A percentile compares a stretch with the other conserved stretches of the same genome.
Conservation (phyloP, 2,113 vertebrate species). For the Mionectes macconnelli region DNA sequence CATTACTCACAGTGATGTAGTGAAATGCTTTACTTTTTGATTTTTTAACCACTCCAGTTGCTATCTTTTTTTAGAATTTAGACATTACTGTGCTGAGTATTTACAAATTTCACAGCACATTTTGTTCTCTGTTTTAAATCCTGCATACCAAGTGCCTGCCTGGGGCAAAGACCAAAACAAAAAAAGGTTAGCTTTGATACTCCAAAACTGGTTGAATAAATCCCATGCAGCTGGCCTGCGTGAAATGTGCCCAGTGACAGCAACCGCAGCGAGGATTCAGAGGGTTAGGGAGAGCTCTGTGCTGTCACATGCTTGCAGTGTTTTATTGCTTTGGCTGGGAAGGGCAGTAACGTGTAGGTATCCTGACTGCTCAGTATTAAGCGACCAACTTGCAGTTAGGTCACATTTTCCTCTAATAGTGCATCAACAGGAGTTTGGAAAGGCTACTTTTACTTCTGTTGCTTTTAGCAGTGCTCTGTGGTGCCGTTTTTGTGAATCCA, state of each 20-base stretch:
- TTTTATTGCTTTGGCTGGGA: conserved; percentile 8
- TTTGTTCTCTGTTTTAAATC: conserved; percentile 50
- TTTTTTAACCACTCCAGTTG: neutral
- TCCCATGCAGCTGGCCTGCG: conserved; percentile 53
- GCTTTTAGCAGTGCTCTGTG: neutral
- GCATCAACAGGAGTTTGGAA: neutral
- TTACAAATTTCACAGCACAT: conserved; percentile 31
- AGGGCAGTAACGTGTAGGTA: neutral
- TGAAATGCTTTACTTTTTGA: neutral
- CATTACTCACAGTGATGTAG: neutral
- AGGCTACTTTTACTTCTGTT: neutral
- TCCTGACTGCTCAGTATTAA: neutral
- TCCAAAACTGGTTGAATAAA: conserved; percentile 35
- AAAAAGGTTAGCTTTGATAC: conserved; percentile 34
- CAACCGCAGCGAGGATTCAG: neutral
- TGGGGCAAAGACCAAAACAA: neutral
- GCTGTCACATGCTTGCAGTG: neutral
- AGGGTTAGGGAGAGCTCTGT: conserved; percentile 10
- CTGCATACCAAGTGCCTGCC: conserved; percentile 13
- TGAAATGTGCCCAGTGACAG: conserved; percentile 43
- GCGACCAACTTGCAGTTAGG: neutral
- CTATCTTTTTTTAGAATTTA: neutral
- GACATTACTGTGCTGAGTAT: neutral
- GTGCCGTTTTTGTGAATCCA: neutral
- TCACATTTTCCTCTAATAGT: neutral